A percentile compares a stretch with the other conserved stretches of the same genome.
Evolutionary conservation across 2,113 vertebrate genomes (phyloP).

Genomic region (Rana temporaria): DNA sequence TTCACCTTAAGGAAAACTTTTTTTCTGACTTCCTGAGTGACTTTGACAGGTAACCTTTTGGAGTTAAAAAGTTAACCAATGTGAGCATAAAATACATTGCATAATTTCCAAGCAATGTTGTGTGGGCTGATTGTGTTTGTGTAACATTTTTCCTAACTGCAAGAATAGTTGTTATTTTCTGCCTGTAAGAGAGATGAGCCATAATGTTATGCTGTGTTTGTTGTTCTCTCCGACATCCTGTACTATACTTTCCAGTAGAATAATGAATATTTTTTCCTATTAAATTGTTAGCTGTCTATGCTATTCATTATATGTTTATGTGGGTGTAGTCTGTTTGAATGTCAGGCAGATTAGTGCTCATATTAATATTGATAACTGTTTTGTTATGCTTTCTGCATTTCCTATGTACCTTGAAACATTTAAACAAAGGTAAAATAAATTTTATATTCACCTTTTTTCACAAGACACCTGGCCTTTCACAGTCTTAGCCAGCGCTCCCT

Average conservation of each 20-base stretch:
- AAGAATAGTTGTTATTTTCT: conserved; percentile 25
- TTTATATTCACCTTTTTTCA: too few relatives aligned
- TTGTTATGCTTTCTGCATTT: background rate
- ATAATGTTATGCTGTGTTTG: conserved; percentile 35
- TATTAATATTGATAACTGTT: conserved; percentile 35
- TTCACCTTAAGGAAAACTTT: background rate
- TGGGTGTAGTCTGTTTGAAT: conserved; percentile 14
- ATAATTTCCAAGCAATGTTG: conserved; percentile 40
- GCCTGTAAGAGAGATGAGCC: conserved; percentile 30
- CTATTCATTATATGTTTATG: conserved; percentile 26
- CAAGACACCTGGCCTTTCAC: too few relatives aligned
- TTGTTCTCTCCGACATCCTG: conserved; percentile 37
- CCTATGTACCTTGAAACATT: too few relatives aligned
- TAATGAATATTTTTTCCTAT: conserved; percentile 45
- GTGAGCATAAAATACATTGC: background rate
- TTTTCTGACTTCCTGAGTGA: background rate
- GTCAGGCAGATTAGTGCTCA: conserved; percentile 12
- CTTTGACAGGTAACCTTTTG: conserved; percentile 15
- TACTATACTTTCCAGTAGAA: conserved; percentile 29
- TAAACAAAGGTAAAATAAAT: too few relatives aligned
- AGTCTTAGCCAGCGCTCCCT: too few relatives aligned
- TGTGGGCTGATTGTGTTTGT: conserved; percentile 37
- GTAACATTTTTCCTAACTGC: conserved; percentile 17
- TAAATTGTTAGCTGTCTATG: conserved; percentile 32
- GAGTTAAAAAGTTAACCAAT: conserved; percentile 22